These are phyloP conservation scores for Scomberomorus guttatus DNA, from an alignment of 2,797 vertebrate species.

Conservation along the genomic window DNA sequence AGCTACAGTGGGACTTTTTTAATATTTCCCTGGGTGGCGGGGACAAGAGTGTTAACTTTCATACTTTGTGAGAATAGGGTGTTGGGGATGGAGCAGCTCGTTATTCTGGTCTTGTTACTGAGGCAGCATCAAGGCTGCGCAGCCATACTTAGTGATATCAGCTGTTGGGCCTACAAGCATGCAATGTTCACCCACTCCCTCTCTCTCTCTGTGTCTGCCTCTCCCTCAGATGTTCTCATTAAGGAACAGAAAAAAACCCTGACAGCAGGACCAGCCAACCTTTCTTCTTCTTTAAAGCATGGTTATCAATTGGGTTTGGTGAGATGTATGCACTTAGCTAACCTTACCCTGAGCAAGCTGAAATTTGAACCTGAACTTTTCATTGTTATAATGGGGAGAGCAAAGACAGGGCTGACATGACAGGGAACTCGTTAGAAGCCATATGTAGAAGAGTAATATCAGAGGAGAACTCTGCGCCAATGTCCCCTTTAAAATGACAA, in stretches of 20 bases:
- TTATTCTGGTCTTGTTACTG: conserved; percentile 71
- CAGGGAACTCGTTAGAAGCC: conserved; percentile 2
- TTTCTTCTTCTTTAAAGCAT: conserved; percentile 50
- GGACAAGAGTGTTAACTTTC: conserved; percentile 52
- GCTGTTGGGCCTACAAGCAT: conserved; percentile 59
- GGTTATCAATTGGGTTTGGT: conserved; percentile 37
- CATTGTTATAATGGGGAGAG: conserved; percentile 33
- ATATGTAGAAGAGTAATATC: not conserved
- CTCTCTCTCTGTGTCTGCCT: conserved; percentile 6
- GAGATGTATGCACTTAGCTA: conserved; percentile 9
- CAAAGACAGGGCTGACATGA: conserved; percentile 14
- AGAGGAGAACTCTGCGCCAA: conserved; percentile 2
- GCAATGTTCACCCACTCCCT: conserved; percentile 14
- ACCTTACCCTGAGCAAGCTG: conserved; percentile 17
- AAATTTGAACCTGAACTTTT: conserved; percentile 39
- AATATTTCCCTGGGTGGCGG: not conserved
- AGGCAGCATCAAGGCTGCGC: conserved; percentile 58
- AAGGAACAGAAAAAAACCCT: conserved; percentile 39
- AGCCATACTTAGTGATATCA: conserved; percentile 47
- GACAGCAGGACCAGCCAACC: conserved; percentile 52
- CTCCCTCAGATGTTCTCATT: conserved; percentile 63
- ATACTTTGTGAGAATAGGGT: conserved; percentile 43
- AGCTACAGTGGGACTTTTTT: conserved; percentile 9
- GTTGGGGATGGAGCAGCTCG: conserved; percentile 47
- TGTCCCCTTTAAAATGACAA: conserved; percentile 36